Conservation (phyloP, 2,888 invertebrate genomes). For the Alsophila aescularia region DNA sequence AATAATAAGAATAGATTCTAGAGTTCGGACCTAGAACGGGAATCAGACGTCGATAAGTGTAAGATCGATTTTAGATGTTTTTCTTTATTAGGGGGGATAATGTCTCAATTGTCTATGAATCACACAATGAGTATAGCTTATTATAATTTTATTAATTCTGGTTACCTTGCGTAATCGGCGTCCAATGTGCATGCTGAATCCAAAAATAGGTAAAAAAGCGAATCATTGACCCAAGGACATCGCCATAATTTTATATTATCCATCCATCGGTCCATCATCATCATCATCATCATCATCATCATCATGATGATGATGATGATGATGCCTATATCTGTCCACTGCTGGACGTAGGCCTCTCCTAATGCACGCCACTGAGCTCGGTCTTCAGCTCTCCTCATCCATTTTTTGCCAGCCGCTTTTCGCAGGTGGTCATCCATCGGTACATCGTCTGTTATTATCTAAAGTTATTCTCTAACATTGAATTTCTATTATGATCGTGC, state of each 20-base stretch:
- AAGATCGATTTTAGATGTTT: slow-evolving; percentile 29
- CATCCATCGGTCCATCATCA: too few species aligned
- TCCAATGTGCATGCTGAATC: slow-evolving; percentile 67
- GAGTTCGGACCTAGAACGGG: slow-evolving; percentile 30
- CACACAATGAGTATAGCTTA: slow-evolving; percentile 13
- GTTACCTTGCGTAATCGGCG: slow-evolving; percentile 62
- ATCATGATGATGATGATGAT: too few species aligned
- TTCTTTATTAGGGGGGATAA: background rate
- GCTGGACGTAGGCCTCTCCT: too few species aligned
- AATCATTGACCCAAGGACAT: slow-evolving; percentile 81
- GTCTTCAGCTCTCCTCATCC: too few species aligned
- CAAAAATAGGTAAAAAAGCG: slow-evolving; percentile 61
- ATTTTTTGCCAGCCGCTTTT: too few species aligned
- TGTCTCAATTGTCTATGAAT: slow-evolving; percentile 48
- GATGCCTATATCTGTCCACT: too few species aligned
- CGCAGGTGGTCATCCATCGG: too few species aligned
- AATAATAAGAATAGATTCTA: slow-evolving; percentile 22
- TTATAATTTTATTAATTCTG: background rate
- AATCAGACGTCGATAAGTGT: slow-evolving; percentile 40
- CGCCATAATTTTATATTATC: slow-evolving; percentile 53
- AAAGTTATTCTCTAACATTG: slow-evolving; percentile 57
- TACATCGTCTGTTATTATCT: slow-evolving; percentile 49
- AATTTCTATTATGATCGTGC: slow-evolving; percentile 61
- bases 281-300: too few species aligned
- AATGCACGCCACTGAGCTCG: too few species aligned